Percentiles rank a stretch among this genome's conserved stretches.
Conservation (phyloP, 2,797 vertebrate genomes). For the Pipistrellus nathusii region DNA sequence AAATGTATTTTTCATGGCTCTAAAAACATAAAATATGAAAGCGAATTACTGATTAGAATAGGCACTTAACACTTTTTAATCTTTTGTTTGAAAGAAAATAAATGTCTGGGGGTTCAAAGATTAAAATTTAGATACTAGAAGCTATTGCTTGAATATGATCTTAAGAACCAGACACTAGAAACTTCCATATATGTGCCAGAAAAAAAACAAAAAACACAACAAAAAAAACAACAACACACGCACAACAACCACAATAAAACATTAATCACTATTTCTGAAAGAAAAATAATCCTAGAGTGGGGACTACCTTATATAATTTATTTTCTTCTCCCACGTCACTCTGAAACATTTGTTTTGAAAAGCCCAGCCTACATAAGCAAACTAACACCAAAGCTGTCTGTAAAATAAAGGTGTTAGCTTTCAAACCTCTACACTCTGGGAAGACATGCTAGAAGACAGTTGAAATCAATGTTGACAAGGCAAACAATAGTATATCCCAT, state of each 20-base stretch:
- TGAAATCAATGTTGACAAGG: background rate
- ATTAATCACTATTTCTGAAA: background rate
- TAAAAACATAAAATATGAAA: slow-evolving; percentile 36
- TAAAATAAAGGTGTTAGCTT: background rate
- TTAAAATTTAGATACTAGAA: background rate
- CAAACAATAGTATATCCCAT: background rate
- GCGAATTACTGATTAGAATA: background rate
- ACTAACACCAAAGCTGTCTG: background rate
- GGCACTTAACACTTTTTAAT: background rate
- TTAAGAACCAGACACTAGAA: background rate
- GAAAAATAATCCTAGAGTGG: background rate
- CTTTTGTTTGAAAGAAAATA: background rate
- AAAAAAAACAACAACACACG: no score
- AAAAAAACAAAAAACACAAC: no score
- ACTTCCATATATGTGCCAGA: background rate
- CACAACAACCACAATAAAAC: background rate
- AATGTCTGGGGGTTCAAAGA: background rate
- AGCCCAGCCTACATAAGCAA: background rate
- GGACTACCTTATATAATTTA: background rate
- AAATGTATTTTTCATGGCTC: background rate
- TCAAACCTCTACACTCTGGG: background rate
- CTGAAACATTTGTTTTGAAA: slow-evolving; percentile 6
- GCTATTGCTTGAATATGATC: background rate
- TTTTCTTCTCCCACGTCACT: background rate
- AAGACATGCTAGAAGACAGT: background rate